Base-by-base conservation (phyloP, 2,113 vertebrate genomes). In the Salvelinus alpinus region DNA sequence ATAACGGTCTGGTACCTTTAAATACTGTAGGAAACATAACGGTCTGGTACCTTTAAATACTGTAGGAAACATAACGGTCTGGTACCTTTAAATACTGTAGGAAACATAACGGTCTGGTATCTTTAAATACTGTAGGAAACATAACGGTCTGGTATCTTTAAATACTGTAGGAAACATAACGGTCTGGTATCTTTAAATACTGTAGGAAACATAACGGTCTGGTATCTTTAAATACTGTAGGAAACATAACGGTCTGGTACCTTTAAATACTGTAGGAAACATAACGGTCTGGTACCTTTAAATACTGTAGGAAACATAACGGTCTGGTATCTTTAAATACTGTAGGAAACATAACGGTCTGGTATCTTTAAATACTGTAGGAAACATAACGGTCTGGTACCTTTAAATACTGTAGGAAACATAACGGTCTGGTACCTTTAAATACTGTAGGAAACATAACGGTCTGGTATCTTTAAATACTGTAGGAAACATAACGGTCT, bases 181-280 rank as follows among this genome's bases (percentile, higher is more conserved):
- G 24, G 24, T 24, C 24, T 24, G 24, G 24, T 24, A 24, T 24
- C 24, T 24, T 67, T 74, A 82, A 62, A 80, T 84, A 80, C 76
- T 77, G 78, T 86, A 82, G 72, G 82, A 84, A 86, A 82, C 71
- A 67, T 48, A 66, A 16, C 20, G 12, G 47, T 48, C 34, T 38
- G 34, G 7, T 38, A 38, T 0, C 7, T 1, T 38, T 31, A 38
- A 1, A 38, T 38, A 38, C 1, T 38, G 34, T 38, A 38, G 1
- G 25, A 25, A 25, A 24, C 24, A 25, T 25, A 25, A 1, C 25
- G 25, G 25, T 25, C 25, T 25, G 25, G 25, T 25, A 25, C 1
- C 25, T 25, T 67, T 74, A 82, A 62, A 80, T 84, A 80, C 76
- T 77, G 78, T 86, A 82, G 72, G 82, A 84, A 86, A 84, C 75